phyloP scores from a whole-genome alignment of 1,140 invertebrate species.

The Caenorhabditis remanei region DNA sequence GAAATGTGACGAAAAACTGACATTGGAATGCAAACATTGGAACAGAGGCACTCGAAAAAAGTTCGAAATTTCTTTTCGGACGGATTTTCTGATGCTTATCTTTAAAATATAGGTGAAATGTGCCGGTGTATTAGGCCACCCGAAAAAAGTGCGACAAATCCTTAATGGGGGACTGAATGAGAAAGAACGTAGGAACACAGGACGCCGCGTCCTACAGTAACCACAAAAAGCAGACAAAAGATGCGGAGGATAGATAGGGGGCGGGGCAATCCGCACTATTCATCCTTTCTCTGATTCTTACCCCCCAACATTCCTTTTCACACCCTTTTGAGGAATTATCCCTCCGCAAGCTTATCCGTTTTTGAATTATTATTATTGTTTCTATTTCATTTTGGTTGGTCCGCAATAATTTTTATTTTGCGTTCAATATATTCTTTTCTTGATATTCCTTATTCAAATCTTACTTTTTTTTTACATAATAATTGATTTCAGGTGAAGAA shows the following conservation, averaged over 20 bases:
- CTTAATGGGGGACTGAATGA: conserved; percentile 13
- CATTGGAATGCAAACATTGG: conserved; percentile 51
- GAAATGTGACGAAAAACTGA: conserved; percentile 31
- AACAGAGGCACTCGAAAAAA: background rate
- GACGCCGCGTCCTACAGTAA: conserved; percentile 19
- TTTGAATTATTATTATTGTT: background rate
- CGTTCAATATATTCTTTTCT: too few relatives aligned
- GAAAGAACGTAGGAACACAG: conserved; percentile 11
- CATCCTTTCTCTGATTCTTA: background rate
- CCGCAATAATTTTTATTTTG: background rate
- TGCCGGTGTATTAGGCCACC: background rate
- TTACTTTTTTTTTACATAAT: too few relatives aligned
- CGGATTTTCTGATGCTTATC: conserved; percentile 29
- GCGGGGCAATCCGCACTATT: conserved; percentile 31
- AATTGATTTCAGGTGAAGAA: background rate
- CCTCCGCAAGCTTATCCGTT: background rate
- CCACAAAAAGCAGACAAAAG: conserved; percentile 45
- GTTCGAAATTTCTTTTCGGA: background rate
- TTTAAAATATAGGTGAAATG: conserved; percentile 17
- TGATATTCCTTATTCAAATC: too few relatives aligned
- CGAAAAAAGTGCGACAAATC: conserved; percentile 35
- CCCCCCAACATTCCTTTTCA: background rate
- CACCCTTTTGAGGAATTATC: conserved; percentile 13
- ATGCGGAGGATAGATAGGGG: conserved; percentile 14
- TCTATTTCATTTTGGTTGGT: background rate